Evolutionary conservation across 2,113 vertebrate species (phyloP).

Genomic region (Callithrix jacchus): DNA sequence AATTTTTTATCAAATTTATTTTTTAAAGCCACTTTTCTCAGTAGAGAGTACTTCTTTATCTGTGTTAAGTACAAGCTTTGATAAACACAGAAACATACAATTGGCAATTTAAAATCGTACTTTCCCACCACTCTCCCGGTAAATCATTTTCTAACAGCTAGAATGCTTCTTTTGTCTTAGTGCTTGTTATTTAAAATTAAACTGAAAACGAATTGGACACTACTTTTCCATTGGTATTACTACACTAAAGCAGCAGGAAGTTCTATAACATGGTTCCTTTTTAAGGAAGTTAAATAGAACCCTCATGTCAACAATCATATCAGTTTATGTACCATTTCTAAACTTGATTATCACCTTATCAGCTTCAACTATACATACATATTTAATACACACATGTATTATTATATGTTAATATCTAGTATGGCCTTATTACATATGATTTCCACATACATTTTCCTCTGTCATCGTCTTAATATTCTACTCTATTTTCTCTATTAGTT

Average conservation of each 20-base stretch:
- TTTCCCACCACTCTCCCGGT: not conserved
- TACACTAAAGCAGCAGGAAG: slow-evolving; percentile 70
- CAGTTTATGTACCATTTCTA: slow-evolving; percentile 76
- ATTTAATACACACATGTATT: not conserved
- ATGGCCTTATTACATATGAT: not conserved
- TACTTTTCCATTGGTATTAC: slow-evolving; percentile 64
- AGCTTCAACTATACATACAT: not conserved
- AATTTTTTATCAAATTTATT: not conserved
- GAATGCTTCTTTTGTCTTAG: slow-evolving; percentile 33
- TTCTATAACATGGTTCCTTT: slow-evolving; percentile 59
- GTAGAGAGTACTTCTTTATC: not conserved
- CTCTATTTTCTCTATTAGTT: slow-evolving; percentile 18
- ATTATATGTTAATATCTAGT: not conserved
- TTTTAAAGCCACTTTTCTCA: not conserved
- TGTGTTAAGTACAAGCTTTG: slow-evolving; percentile 10
- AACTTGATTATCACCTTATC: slow-evolving; percentile 78
- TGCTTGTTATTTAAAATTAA: slow-evolving; percentile 57
- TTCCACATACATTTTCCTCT: not conserved
- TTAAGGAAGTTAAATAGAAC: slow-evolving; percentile 68
- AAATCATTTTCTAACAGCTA: slow-evolving; percentile 39
- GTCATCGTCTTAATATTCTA: not conserved
- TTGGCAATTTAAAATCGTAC: not conserved
- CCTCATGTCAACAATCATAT: slow-evolving; percentile 69
- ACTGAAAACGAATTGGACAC: slow-evolving; percentile 66
- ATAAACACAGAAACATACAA: not conserved